Conservation (phyloP, 1,140 invertebrate species). For the Drosophila bipectinata region DNA sequence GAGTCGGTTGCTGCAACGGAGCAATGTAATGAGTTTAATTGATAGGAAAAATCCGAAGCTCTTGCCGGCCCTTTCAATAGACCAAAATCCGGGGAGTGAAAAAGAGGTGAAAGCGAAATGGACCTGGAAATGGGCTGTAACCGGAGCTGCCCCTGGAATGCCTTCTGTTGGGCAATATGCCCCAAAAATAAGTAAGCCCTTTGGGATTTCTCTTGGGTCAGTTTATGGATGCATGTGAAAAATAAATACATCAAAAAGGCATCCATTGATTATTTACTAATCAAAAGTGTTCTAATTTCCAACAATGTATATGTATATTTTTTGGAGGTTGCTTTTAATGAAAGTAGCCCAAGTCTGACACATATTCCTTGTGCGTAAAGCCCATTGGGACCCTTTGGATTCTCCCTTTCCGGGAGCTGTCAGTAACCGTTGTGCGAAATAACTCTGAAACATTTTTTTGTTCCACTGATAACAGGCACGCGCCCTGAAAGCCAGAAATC, state of each 20-base stretch:
- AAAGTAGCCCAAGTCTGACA: background rate
- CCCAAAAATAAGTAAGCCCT: conserved; percentile 12
- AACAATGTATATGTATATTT: background rate
- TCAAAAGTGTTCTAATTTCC: background rate
- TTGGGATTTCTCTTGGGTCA: conserved; percentile 26
- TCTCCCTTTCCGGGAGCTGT: conserved; percentile 38
- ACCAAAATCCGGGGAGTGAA: conserved; percentile 33
- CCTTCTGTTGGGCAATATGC: conserved; percentile 52
- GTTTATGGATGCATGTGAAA: background rate
- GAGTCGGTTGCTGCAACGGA: conserved; percentile 41
- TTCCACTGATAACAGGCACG: conserved; percentile 72
- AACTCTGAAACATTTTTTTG: conserved; percentile 26
- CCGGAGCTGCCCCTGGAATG: conserved; percentile 48
- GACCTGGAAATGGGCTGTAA: conserved; percentile 36
- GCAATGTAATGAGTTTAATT: conserved; percentile 74
- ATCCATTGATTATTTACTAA: background rate
- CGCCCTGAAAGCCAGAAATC: conserved; percentile 35
- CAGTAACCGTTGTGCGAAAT: conserved; percentile 66
- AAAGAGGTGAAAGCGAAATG: conserved; percentile 64
- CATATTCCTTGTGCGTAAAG: background rate
- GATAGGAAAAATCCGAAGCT: conserved; percentile 60
- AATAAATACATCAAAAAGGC: background rate
- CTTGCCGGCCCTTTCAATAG: conserved; percentile 39
- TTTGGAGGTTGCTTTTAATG: background rate
- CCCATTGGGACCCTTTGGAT: conserved; percentile 25